These are phyloP conservation scores for Oasisia sp. DNA, from an alignment of 2,888 invertebrate genomes.

Conservation along the genomic window DNA sequence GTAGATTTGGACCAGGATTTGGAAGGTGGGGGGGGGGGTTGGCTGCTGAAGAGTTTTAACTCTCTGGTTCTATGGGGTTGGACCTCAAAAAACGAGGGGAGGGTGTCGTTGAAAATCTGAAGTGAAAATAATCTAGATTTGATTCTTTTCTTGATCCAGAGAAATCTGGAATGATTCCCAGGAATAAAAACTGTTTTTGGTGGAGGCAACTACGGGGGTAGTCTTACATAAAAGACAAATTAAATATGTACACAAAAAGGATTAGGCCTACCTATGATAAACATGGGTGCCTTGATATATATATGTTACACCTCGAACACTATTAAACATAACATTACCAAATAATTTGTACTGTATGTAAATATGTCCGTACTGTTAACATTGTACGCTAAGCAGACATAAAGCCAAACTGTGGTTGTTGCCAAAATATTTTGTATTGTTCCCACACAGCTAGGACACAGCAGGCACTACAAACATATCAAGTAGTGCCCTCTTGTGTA, in stretches of 20 bases:
- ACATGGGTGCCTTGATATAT: not conserved
- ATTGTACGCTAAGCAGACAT: not conserved
- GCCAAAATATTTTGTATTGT: not conserved
- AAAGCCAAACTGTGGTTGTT: not conserved
- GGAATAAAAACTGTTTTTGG: too few species aligned
- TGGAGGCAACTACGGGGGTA: not conserved
- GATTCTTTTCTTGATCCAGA: too few species aligned
- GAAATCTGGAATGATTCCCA: too few species aligned
- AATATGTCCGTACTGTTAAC: not conserved
- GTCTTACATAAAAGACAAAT: not conserved
- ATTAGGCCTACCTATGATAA: not conserved
- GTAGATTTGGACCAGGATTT: too few species aligned
- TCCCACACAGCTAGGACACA: not conserved
- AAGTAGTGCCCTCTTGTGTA: constrained; percentile 3
- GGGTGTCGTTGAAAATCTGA: too few species aligned
- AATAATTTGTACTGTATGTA: not conserved
- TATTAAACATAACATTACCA: not conserved
- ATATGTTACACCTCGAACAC: not conserved
- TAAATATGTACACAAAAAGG: not conserved
- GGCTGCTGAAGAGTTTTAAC: too few species aligned
- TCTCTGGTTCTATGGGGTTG: too few species aligned
- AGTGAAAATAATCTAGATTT: too few species aligned
- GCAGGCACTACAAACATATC: not conserved
- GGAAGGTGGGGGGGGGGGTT: too few species aligned
- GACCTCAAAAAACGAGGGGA: too few species aligned